phyloP scores from a whole-genome alignment of 2,888 invertebrate genomes.

The Macrosoma leucophasiata region DNA sequence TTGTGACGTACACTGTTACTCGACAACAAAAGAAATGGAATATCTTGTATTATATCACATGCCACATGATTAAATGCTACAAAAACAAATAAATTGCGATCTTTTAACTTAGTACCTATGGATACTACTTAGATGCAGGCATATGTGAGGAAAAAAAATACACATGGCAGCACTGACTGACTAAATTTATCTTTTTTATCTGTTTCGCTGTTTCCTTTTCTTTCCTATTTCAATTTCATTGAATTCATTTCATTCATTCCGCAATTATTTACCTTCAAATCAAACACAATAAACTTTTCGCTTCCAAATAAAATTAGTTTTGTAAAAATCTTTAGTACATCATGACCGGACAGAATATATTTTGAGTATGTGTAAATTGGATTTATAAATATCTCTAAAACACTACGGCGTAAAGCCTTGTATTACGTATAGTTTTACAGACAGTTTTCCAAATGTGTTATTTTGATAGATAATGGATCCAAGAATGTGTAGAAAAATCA shows the following conservation, averaged over 20 bases:
- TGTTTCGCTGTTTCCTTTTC: no score
- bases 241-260: slow-evolving; percentile 25
- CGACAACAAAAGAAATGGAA: no score
- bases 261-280: slow-evolving; percentile 49
- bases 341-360: slow-evolving; percentile 34
- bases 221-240: slow-evolving; percentile 28
- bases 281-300: slow-evolving; percentile 18
- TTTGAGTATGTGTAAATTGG: slow-evolving; percentile 44
- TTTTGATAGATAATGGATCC: slow-evolving; percentile 75
- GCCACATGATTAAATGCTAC: no score
- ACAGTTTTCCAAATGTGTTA: slow-evolving; percentile 68
- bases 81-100: no score
- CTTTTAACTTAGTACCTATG: no score
- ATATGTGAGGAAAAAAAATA: no score
- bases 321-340: slow-evolving; percentile 37
- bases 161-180: no score
- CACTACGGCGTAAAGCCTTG: slow-evolving; percentile 58
- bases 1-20: no score
- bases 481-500: slow-evolving; percentile 74
- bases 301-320: slow-evolving; percentile 41
- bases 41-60: no score
- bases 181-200: no score
- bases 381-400: slow-evolving; percentile 43
- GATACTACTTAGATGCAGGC: no score
- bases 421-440: slow-evolving; percentile 50